These are phyloP conservation scores for Eumerus sabulonum DNA, from an alignment of 2,888 invertebrate species.

Conservation along the genomic window DNA sequence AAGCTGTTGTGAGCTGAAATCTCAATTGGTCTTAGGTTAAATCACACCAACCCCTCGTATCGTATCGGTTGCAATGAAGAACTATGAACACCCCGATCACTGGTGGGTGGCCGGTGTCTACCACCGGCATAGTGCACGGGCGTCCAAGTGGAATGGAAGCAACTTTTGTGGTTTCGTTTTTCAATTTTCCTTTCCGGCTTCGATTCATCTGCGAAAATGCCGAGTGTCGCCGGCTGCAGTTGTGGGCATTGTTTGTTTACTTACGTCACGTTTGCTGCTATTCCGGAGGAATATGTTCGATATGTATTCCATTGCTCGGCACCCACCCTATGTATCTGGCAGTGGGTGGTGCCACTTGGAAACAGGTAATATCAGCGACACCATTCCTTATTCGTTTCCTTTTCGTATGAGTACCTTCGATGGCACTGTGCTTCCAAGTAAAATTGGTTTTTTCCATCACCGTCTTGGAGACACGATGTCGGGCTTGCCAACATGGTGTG, in stretches of 20 bases:
- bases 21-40: no score
- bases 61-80: not conserved
- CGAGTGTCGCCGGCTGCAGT: not conserved
- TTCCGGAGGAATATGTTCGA: slow-evolving; percentile 41
- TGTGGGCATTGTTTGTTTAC: slow-evolving; percentile 30
- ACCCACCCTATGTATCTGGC: slow-evolving; percentile 35
- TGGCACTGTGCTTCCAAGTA: slow-evolving; percentile 56
- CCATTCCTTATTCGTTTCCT: slow-evolving; percentile 14
- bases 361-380: slow-evolving; percentile 34
- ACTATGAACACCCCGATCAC: slow-evolving; percentile 26
- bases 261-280: slow-evolving; percentile 52
- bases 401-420: not conserved
- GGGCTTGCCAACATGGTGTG: not conserved
- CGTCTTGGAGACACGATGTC: slow-evolving; percentile 8
- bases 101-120: slow-evolving; percentile 5
- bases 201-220: slow-evolving; percentile 6
- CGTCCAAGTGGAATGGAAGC: slow-evolving; percentile 14
- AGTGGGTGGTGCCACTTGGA: slow-evolving; percentile 28
- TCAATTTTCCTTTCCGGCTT: slow-evolving; percentile 38
- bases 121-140: slow-evolving; percentile 44
- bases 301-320: slow-evolving; percentile 40
- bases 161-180: slow-evolving; percentile 65
- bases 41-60: no score
- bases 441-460: slow-evolving; percentile 60
- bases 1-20: no score